Base-by-base conservation (phyloP, 2,113 vertebrate genomes). In the Nerophis ophidion region DNA sequence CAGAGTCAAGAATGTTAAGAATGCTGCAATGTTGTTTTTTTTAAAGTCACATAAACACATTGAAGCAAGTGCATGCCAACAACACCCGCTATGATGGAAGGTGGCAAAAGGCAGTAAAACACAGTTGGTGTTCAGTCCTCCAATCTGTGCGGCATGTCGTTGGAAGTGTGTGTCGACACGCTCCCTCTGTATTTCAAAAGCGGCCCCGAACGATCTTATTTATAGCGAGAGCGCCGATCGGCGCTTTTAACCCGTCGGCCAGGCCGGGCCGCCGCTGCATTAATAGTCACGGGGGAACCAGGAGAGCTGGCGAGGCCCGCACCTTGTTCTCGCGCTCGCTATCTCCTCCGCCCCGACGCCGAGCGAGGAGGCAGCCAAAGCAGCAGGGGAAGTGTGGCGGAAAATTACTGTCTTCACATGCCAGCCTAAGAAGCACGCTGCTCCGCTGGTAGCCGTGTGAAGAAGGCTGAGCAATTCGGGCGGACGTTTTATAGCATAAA, bases 331-430 rank as follows among this genome's bases (percentile, higher is more conserved):
- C 70, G 10, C 19, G 66, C 70, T 81, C 71, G 68, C 86, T 86
- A 84, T 86, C 81, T 80, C 70, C 74, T 68, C 80, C 26, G 46
- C 6, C 45, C 46, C 45, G 57, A 19, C 50, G 76, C 67, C 40
- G 38, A 74, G 76, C 68, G 63, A 74, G 77, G 73, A 86, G 56
- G 80, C 76, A 81, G 82, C 82, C 80, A 77, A 76, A 82, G 85
- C 79, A 84, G 83, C 84, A 82, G 78, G 79, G 81, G 81, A 88
- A 87, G 81, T 79, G 84, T 87, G 85, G 85, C 80, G 84, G 84
- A 89, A 88, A 87, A 87, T 86, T 86, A 84, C 83, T 84, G 79
- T 80, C 81, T 87, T 87, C 79, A 84, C 81, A 84, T 80, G 82
- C 81, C 86, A 87, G 76, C 84, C 73, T 79, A 12, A 71, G 64